A percentile compares a stretch with the other conserved stretches of the same genome.
phyloP scores from a whole-genome alignment of 2,797 vertebrate species.

The Anabacerthia variegaticeps region DNA sequence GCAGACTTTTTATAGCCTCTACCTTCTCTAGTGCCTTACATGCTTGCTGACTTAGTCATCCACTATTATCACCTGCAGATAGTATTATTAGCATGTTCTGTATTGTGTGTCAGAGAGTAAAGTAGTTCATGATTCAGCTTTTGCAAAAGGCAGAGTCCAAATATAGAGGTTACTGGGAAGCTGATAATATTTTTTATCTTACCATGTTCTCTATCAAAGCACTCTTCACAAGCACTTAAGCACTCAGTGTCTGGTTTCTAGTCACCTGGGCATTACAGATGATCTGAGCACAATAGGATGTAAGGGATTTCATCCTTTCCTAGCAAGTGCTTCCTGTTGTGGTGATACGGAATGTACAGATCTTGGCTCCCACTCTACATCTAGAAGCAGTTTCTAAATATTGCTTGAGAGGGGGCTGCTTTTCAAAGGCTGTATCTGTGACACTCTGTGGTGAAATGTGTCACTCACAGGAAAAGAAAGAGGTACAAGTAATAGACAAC shows the following conservation, averaged over 20 bases:
- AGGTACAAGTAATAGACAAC: not conserved
- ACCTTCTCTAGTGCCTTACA: not conserved
- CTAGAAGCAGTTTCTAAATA: not conserved
- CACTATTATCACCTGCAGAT: not conserved
- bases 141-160: constrained; percentile 1
- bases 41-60: constrained; percentile 3
- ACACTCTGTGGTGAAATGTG: not conserved
- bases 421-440: not conserved
- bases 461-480: not conserved
- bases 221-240: not conserved
- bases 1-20: not conserved
- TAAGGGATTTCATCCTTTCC: too few relatives aligned
- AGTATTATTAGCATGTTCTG: not conserved
- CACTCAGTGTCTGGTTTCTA: not conserved
- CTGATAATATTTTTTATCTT: constrained; percentile 1
- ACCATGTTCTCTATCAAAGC: not conserved
- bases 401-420: not conserved
- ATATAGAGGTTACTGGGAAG: constrained; percentile 17
- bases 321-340: not conserved
- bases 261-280: not conserved
- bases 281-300: not conserved
- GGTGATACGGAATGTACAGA: not conserved
- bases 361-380: not conserved
- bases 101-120: not conserved
- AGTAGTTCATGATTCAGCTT: constrained; percentile 14